Base-by-base conservation (phyloP, 2,113 vertebrate species). In the Cnemophilus loriae region DNA sequence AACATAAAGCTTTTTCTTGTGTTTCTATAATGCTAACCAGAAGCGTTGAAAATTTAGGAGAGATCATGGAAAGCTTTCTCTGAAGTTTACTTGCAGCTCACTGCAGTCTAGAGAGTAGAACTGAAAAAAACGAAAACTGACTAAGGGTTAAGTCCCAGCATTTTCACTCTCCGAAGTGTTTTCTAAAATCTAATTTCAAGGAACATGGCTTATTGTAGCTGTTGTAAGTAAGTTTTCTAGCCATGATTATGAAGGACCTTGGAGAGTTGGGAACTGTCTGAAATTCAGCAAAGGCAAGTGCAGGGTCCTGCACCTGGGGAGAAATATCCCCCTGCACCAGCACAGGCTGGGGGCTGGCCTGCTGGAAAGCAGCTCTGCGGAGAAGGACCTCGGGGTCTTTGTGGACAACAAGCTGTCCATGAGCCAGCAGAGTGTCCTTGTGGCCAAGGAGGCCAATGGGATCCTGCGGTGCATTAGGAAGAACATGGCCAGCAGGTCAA, bases 401-500 rank as follows among this genome's bases (percentile, higher is more conserved):
- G 21, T 27, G 42, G 22, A 33, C 17, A 42, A 5, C 42, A 44
- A 19, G 1, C 8, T 37, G 26, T 64, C 50, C 67, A 65, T 33
- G 37, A 35, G 7, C 22, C 67, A 70, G 56, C 13, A 53, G 23
- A 0, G 3, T 27, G 46, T 1, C 13, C 47, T 13, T 0, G 22
- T 10, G 13, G 10, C 3, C 19, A 24, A n/a, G n/a, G 47, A 63
- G 1, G 0, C 3, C 35, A 49, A 0, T 42, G 35, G 49, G 1
- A 1, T 56, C 57, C 21, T 19, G 17, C 1, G 32, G 3, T 1
- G 17, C 17, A 0, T 42, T 18, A 13, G 49, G 28, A 55, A 79
- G n/a, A 0, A 3, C 65, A 35, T 1, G 21, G 30, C 24, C 16
- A 71, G 30, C 26, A 64, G 30, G 26, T 2, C 1, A 1, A 57